Evolutionary conservation across 1,140 invertebrate genomes (phyloP).

Genomic region (Parapsyche elsis): DNA sequence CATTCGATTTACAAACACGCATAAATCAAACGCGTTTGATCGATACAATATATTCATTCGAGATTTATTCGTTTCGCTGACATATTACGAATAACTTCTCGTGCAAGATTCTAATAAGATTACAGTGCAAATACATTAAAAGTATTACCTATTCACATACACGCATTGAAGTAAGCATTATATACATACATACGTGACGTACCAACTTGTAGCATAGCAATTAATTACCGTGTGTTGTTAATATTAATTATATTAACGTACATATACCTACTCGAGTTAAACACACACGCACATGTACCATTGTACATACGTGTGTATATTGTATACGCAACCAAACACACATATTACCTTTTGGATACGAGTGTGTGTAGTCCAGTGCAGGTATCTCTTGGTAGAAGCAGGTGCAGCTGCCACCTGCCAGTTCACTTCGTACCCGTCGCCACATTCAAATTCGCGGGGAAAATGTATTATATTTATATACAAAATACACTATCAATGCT

Average conservation of each 20-base stretch:
- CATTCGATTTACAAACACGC: too few relatives aligned
- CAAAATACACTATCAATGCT: too few relatives aligned
- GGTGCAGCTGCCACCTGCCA: conserved; percentile 26
- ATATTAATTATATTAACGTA: too few relatives aligned
- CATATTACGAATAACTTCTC: not conserved
- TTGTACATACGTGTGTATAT: not conserved
- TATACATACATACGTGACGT: too few relatives aligned
- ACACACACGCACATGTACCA: not conserved
- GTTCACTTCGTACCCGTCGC: not conserved
- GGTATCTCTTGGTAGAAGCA: conserved; percentile 21
- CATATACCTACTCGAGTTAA: not conserved
- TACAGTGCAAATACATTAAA: too few relatives aligned
- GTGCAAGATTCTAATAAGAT: too few relatives aligned
- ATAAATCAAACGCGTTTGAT: too few relatives aligned
- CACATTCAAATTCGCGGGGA: conserved; percentile 33
- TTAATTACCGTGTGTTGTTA: too few relatives aligned
- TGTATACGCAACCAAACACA: not conserved
- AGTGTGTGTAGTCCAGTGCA: not conserved
- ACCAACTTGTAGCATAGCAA: too few relatives aligned
- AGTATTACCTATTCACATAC: too few relatives aligned
- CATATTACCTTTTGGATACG: not conserved
- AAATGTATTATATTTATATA: not conserved
- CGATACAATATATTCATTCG: too few relatives aligned
- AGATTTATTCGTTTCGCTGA: not conserved
- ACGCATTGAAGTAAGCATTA: too few relatives aligned